Percentiles rank a stretch among this genome's conserved stretches.
phyloP scores from a whole-genome alignment of 2,113 vertebrate genomes.

The Montifringilla adamsi region DNA sequence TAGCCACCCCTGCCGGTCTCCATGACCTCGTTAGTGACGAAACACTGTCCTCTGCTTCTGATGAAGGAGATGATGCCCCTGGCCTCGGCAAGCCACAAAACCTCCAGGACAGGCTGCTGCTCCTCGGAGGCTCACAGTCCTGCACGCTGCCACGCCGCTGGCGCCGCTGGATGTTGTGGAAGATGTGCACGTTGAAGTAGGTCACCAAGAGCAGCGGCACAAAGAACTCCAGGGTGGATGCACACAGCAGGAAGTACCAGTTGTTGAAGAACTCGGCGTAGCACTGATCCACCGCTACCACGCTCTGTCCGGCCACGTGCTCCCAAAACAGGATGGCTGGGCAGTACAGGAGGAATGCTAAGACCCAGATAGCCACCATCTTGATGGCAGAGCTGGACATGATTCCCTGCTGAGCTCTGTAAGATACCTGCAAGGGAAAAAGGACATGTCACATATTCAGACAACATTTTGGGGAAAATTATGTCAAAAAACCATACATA shows the following conservation, averaged over 20 bases:
- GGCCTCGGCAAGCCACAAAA: background rate
- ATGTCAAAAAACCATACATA: background rate
- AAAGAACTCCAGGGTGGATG: slow-evolving; percentile 87
- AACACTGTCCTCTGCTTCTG: background rate
- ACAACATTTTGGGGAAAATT: background rate
- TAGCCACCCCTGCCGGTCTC: background rate
- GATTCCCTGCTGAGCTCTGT: slow-evolving; percentile 77
- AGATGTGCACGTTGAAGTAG: slow-evolving; percentile 88
- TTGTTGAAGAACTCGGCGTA: slow-evolving; percentile 78
- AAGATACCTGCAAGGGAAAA: slow-evolving; percentile 76
- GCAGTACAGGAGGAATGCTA: slow-evolving; percentile 86
- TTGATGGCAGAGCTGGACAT: slow-evolving; percentile 70
- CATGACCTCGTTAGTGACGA: background rate
- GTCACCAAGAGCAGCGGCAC: slow-evolving; percentile 80
- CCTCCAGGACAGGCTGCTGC: background rate
- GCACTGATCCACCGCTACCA: slow-evolving; percentile 39
- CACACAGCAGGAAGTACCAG: slow-evolving; percentile 83
- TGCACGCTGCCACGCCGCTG: background rate
- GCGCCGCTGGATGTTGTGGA: slow-evolving; percentile 78
- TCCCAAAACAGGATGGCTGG: slow-evolving; percentile 85
- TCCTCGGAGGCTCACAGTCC: background rate
- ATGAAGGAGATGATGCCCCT: background rate
- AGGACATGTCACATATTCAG: background rate
- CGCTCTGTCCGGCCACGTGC: background rate
- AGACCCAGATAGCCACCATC: slow-evolving; percentile 83